These are phyloP conservation scores for Spialia ferax DNA, from an alignment of 2,888 invertebrate species.

Conservation along the genomic window DNA sequence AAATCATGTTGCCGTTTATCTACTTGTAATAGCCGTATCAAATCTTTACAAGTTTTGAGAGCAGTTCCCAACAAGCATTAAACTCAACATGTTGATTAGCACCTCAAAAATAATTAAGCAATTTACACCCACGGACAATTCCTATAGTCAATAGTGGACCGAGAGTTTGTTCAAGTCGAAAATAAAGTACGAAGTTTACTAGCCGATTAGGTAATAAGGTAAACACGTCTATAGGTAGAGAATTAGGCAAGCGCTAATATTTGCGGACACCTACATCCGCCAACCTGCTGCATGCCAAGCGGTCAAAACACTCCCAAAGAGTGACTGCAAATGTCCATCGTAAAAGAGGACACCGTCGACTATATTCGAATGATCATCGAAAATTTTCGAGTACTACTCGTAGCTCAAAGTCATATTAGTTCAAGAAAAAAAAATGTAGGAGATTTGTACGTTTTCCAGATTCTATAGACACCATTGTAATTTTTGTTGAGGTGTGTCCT, in stretches of 20 bases:
- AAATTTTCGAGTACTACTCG: no score
- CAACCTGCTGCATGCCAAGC: slow-evolving; percentile 69
- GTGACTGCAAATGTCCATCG: slow-evolving; percentile 28
- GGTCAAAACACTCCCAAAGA: slow-evolving; percentile 44
- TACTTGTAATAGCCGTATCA: no score
- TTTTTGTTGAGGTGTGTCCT: no score
- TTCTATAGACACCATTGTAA: not conserved
- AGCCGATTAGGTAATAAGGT: slow-evolving; percentile 69
- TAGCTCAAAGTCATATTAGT: no score
- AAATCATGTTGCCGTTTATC: no score
- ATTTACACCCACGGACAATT: slow-evolving; percentile 27
- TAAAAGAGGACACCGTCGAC: not conserved
- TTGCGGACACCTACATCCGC: slow-evolving; percentile 83
- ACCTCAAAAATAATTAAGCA: slow-evolving; percentile 8
- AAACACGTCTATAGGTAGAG: slow-evolving; percentile 65
- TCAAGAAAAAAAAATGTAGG: not conserved
- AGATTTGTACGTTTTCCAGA: not conserved
- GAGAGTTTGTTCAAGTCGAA: slow-evolving; percentile 35
- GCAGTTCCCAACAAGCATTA: slow-evolving; percentile 11
- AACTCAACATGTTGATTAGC: slow-evolving; percentile 1
- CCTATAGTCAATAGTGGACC: slow-evolving; percentile 46
- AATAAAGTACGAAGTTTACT: slow-evolving; percentile 34
- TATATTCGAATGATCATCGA: not conserved
- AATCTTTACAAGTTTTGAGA: not conserved
- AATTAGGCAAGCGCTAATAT: slow-evolving; percentile 81